Evolutionary conservation across 2,888 invertebrate species (phyloP).

Genomic region (Drosophila monieri): DNA sequence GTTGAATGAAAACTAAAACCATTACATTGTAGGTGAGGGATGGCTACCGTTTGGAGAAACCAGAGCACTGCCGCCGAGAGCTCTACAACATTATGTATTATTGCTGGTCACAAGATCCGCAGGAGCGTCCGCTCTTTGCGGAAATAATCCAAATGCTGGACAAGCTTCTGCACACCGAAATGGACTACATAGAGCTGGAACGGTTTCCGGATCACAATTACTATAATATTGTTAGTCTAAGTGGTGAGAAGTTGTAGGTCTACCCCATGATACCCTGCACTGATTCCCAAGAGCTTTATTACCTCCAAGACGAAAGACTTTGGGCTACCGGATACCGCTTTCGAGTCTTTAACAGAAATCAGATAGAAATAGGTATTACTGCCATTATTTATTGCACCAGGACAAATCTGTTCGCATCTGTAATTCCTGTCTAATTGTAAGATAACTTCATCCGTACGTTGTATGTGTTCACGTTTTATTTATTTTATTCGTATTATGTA

Average conservation of each 20-base stretch:
- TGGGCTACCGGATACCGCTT: neutral
- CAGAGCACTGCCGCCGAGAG: slow-evolving; percentile 96
- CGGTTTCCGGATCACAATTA: slow-evolving; percentile 97
- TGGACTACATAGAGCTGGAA: slow-evolving; percentile 96
- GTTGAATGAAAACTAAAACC: no score
- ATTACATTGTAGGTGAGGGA: slow-evolving; percentile 88
- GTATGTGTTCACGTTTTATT: slow-evolving; percentile 34
- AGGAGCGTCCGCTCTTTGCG: slow-evolving; percentile 92
- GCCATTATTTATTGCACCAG: slow-evolving; percentile 14
- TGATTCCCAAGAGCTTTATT: slow-evolving; percentile 72
- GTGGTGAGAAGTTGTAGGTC: slow-evolving; percentile 90
- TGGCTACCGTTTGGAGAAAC: slow-evolving; percentile 95
- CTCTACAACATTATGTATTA: slow-evolving; percentile 97
- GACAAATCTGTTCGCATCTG: slow-evolving; percentile 2
- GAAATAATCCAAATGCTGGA: slow-evolving; percentile 93
- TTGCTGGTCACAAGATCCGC: slow-evolving; percentile 95
- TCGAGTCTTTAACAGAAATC: slow-evolving; percentile 7
- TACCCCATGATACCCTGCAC: slow-evolving; percentile 34
- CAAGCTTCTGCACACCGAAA: slow-evolving; percentile 93
- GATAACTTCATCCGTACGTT: slow-evolving; percentile 10
- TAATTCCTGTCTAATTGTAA: slow-evolving; percentile 26
- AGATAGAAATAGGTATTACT: slow-evolving; percentile 8
- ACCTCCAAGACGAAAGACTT: slow-evolving; percentile 27
- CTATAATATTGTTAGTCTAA: slow-evolving; percentile 93
- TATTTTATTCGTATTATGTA: slow-evolving; percentile 37